A percentile compares a stretch with the other conserved stretches of the same genome.
Conservation (phyloP, 2,797 vertebrate genomes). For the Epinephelus coioides region DNA sequence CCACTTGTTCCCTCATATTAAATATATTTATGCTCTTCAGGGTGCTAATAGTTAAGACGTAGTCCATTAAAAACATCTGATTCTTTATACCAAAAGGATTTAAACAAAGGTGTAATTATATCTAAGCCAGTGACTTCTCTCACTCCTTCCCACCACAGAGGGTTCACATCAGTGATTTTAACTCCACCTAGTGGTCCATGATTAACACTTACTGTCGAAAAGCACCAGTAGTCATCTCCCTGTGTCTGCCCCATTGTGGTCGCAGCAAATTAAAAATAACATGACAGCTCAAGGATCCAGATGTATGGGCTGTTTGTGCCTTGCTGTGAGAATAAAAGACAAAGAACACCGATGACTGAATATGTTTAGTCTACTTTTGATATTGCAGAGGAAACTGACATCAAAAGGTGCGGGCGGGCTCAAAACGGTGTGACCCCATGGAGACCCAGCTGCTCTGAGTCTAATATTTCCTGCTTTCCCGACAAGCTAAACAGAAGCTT, state of each 20-base stretch:
- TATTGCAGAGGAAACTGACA: conserved; percentile 59
- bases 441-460: conserved; percentile 52
- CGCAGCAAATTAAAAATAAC: conserved; percentile 45
- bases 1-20: conserved; percentile 16
- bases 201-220: neutral
- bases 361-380: conserved; percentile 68
- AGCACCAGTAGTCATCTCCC: neutral
- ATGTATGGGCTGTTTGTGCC: conserved; percentile 27
- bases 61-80: neutral
- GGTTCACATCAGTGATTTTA: conserved; percentile 29
- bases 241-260: neutral
- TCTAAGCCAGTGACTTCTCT: neutral
- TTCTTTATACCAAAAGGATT: neutral
- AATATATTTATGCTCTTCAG: neutral
- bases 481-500: conserved; percentile 57
- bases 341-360: conserved; percentile 18
- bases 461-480: conserved; percentile 70
- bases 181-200: conserved; percentile 73
- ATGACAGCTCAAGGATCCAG: conserved; percentile 16
- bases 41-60: neutral
- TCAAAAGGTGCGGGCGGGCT: conserved; percentile 36
- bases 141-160: neutral
- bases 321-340: conserved; percentile 23
- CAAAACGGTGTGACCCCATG: conserved; percentile 28
- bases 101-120: conserved; percentile 3